Conservation (phyloP, 2,113 vertebrate species). For the Chaetorhynchus papuensis region DNA sequence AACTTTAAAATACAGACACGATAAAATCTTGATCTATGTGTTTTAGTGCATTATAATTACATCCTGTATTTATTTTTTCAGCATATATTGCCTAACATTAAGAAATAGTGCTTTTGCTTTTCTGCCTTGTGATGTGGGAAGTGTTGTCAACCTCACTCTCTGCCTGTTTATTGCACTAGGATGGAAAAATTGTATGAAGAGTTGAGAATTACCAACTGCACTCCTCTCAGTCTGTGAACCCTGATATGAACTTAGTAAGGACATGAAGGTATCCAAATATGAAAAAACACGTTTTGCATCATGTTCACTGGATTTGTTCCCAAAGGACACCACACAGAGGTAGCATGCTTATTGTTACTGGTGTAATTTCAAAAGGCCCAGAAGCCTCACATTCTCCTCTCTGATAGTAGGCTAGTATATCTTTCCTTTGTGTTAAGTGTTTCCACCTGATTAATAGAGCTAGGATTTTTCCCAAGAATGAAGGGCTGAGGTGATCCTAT, state of each 20-base stretch:
- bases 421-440: background rate
- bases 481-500: background rate
- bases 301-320: background rate
- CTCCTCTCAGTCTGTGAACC: background rate
- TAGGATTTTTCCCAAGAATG: background rate
- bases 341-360: background rate
- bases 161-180: background rate
- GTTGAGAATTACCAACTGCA: background rate
- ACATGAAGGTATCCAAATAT: background rate
- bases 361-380: background rate
- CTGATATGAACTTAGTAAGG: background rate
- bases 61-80: background rate
- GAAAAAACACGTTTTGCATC: background rate
- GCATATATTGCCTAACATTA: background rate
- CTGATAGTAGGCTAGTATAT: background rate
- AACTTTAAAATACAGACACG: background rate
- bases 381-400: background rate
- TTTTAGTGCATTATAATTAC: constrained; percentile 6
- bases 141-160: background rate
- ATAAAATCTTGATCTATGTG: background rate
- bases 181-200: background rate
- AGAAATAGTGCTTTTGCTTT: background rate
- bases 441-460: background rate
- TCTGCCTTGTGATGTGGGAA: background rate
- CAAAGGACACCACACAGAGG: background rate